Percentiles rank a stretch among this genome's conserved stretches.
Conservation (phyloP, 2,113 vertebrate genomes). For the Oreochromis tanganicae region DNA sequence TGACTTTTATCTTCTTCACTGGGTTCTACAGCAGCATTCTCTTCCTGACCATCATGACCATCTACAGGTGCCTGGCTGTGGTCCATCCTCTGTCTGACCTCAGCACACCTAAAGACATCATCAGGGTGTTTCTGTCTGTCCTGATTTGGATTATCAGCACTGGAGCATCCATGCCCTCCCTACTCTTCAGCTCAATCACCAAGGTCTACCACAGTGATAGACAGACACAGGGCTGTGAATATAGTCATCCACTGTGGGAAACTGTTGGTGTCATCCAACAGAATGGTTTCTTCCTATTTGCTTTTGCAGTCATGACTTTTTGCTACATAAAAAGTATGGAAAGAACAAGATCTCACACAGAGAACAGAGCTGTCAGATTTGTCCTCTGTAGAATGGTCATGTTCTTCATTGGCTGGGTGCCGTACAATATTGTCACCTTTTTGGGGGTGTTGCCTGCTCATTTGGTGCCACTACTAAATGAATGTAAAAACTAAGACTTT, state of each 20-base stretch:
- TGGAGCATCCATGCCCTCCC: conserved; percentile 72
- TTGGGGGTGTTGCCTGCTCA: conserved; percentile 57
- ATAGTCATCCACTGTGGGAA: conserved; percentile 36
- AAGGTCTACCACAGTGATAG: neutral
- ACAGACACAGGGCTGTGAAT: conserved; percentile 51
- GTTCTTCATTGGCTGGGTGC: conserved; percentile 87
- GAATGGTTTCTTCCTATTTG: conserved; percentile 34
- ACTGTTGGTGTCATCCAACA: neutral
- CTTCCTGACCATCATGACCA: too few species aligned
- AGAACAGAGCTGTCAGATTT: conserved; percentile 79
- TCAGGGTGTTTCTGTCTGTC: conserved; percentile 52
- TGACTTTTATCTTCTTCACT: too few species aligned
- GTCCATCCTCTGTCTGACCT: too few species aligned
- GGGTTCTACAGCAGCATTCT: too few species aligned
- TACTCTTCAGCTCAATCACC: conserved; percentile 57
- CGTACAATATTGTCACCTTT: conserved; percentile 82
- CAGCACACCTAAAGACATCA: neutral
- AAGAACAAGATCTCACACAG: conserved; percentile 72
- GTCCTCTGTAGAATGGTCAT: conserved; percentile 79
- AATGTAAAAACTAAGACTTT: conserved; percentile 50
- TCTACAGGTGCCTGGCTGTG: too few species aligned
- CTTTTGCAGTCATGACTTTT: conserved; percentile 75
- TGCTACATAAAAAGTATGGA: conserved; percentile 81
- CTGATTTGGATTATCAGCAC: conserved; percentile 75
- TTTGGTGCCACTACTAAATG: neutral